A percentile compares a stretch with the other conserved stretches of the same genome.
Evolutionary conservation across 2,888 invertebrate species (phyloP).

Genomic region (Drosophila meridionalis): DNA sequence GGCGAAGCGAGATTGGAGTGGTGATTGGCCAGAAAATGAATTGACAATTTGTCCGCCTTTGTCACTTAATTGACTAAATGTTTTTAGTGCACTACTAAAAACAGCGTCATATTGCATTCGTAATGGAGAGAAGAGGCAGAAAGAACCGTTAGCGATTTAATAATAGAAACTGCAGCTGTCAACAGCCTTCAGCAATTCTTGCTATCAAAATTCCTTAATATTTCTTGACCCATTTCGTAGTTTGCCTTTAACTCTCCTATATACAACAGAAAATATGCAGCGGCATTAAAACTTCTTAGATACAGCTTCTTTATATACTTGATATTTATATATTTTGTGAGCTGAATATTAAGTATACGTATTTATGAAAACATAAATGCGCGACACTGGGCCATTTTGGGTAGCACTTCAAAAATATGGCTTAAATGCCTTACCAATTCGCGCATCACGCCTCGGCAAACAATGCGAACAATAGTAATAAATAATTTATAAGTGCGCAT

Average conservation of each 20-base stretch:
- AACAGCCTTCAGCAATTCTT: too few species aligned
- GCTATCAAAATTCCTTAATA: not conserved
- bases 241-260: not conserved
- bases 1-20: constrained; percentile 23
- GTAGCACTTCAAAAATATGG: constrained; percentile 62
- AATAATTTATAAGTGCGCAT: constrained; percentile 80
- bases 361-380: constrained; percentile 33
- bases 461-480: constrained; percentile 79
- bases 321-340: constrained; percentile 22
- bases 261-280: not conserved
- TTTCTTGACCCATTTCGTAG: not conserved
- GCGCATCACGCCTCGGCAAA: constrained; percentile 65
- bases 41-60: constrained; percentile 53
- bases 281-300: not conserved
- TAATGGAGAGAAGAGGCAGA: not conserved
- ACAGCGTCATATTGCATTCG: constrained; percentile 16
- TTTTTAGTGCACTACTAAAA: constrained; percentile 28
- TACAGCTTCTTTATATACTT: not conserved
- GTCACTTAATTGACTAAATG: constrained; percentile 70
- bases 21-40: constrained; percentile 32
- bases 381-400: not conserved
- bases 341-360: constrained; percentile 53
- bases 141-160: not conserved
- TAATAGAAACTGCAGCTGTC: not conserved
- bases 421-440: constrained; percentile 74